phyloP scores from a whole-genome alignment of 2,113 vertebrate species.

The Callionymus lyra region DNA sequence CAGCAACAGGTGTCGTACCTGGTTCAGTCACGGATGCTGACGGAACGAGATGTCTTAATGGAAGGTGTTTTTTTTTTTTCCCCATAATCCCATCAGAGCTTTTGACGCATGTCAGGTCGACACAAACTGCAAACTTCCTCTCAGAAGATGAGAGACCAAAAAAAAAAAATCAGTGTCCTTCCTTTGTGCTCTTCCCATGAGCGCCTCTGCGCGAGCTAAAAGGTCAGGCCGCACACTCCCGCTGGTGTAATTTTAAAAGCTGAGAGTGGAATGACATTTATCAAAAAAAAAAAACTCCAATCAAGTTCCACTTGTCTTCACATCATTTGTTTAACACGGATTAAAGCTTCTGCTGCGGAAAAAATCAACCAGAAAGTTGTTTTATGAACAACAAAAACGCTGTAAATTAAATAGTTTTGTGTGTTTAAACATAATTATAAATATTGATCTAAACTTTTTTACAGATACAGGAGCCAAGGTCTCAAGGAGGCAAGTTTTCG shows the following conservation, averaged over 20 bases:
- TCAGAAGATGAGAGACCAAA: slow-evolving; percentile 1
- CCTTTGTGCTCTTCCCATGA: slow-evolving; percentile 12
- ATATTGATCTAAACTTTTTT: no score
- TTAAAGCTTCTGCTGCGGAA: no score
- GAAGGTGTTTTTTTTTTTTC: background rate
- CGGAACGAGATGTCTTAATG: slow-evolving; percentile 8
- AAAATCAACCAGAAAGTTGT: no score
- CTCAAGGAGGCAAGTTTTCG: no score
- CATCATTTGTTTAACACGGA: no score
- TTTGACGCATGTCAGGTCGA: slow-evolving; percentile 20
- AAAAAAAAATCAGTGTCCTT: no score
- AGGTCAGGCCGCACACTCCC: slow-evolving; percentile 40
- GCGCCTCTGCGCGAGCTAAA: slow-evolving; percentile 27
- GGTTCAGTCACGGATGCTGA: slow-evolving; percentile 16
- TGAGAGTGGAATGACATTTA: slow-evolving; percentile 43
- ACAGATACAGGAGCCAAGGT: no score
- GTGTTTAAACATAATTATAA: no score
- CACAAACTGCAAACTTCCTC: slow-evolving; percentile 2
- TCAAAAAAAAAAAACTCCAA: slow-evolving; percentile 6
- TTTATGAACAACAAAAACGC: no score
- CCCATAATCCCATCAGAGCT: slow-evolving; percentile 13
- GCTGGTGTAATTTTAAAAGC: slow-evolving; percentile 31
- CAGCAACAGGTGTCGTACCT: slow-evolving; percentile 30
- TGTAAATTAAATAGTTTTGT: no score
- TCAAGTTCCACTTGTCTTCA: slow-evolving; percentile 30